Evolutionary conservation across 2,888 invertebrate species (phyloP), one percentile per base, ranked within the genome.

Genomic region (Agrochola circellaris): DNA sequence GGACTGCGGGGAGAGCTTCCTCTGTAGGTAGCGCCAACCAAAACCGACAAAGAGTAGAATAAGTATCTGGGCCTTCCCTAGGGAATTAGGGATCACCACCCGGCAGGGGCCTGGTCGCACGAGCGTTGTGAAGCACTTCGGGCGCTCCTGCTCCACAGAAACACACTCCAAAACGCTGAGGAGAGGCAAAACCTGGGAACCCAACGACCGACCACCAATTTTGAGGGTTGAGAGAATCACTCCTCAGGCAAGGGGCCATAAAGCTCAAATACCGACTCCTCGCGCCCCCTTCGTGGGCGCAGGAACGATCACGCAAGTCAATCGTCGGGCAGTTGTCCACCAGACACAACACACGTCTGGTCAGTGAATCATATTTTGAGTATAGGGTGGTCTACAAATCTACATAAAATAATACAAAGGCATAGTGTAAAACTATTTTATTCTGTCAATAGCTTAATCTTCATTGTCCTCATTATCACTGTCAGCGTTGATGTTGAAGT

Each of bases 401-500:
- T 48, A 66, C 42, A 64, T 64, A 5, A 73, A 76, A 82, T 70
- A 90, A 90, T 86, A 87, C 83, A 75, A 74, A 74, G 62, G 61
- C 17, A 54, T 93, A 93, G 94, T 95, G 91, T 95, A 95, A 93
- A 96, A 96, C 95, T 96, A 96, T 93, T 93, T 94, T 94, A 93
- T 94, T 95, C 85, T 90, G 90, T 87, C 84, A 93, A 93, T 90
- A 92, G 92, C 91, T 97, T 97, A 98, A 95, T 99, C 99, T 89
- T 98, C 98, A 93, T 98, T 99, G 91, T 99, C 99, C 94, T 99
- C 99, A 89, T 97, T 97, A 97, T 97, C 97, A 89, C 97, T 97
- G 93, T 97, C 97, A 83, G 97, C 98, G 89, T 98, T 98, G 95
- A 98, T 98, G 98, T 99, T 99, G 99, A 99, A 99, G 98, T 99